Base-by-base conservation (phyloP, 2,888 invertebrate genomes). In the Epinotia ramella region DNA sequence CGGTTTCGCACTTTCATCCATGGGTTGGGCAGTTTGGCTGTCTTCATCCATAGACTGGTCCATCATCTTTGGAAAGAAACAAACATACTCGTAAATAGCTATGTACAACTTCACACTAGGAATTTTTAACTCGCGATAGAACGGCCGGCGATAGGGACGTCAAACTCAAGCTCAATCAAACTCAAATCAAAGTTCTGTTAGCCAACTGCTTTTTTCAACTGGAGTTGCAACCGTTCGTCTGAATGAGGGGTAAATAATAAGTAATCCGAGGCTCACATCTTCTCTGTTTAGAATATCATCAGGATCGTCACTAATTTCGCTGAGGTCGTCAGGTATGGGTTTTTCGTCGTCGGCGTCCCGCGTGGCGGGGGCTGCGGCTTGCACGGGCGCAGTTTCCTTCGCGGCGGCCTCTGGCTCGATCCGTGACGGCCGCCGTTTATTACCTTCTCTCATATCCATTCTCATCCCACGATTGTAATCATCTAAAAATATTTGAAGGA, bases 301-400 rank as follows among this genome's bases (percentile, higher is more conserved):
- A 72, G 97, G 97, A 89, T 98, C 98, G 83, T 98, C 98, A 86
- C 98, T 98, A 78, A 98, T 97, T 90, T 98, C 98, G 88, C 98
- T 98, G 16, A 98, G 95, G 87, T 97, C 97, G 84, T 96, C 95
- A 81, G 96, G 94, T 84, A 96, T 91, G 79, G 95, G 88, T 86
- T 95, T 87, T 81, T 95, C 94, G 78, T 95, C 88, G 80, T 95
- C 94, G 56, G 92, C 84, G 2, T 95, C 95, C 9, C 81, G 84
- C 65, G 82, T 79, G 11, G 83, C 78, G 13, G 82, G 87, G 73
- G 87, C 82, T 3, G 88, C 81, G 82, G 95, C 87, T 60, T 82
- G 89, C 6, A 91, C 82, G 81, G 95, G 83, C 1, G 89, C 85
- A 0, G 89, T 81, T 65, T 90, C 88, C 79, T 91, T 91, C 28